Evolutionary conservation across 2,113 vertebrate species (phyloP), one percentile per base, ranked within the genome.

Genomic region (Indicator indicator): DNA sequence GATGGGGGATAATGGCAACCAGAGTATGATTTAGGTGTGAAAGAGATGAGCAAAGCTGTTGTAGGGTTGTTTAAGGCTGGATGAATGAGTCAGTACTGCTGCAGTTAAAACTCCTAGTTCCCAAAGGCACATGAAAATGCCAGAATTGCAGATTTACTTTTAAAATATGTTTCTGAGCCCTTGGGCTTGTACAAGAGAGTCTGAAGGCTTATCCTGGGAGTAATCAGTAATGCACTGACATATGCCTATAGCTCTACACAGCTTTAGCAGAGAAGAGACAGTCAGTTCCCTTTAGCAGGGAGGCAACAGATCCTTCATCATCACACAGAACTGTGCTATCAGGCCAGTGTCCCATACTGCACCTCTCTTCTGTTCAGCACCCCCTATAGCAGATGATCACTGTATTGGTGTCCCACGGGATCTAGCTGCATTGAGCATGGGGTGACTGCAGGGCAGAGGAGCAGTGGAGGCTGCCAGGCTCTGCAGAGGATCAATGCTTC

Each of bases 341-440:
- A 16, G 58, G 58, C 38, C 70, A 30, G 26, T 17, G 54, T n/a
- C 36, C 52, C 54, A 60, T 0, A 3, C 27, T 40, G 16, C 33
- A 65, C 7, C 30, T 19, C 32, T 44, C 55, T 65, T 56, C 65
- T 68, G 36, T 48, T 44, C 42, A 48, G 32, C 30, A 67, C 0
- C 2, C 16, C 7, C 9, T 5, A 2, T 0, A 44, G n/a, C 28
- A 59, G 60, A 32, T 1, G 1, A 36, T 68, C 62, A 36, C n/a
- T 12, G 20, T 74, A 16, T 16, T 1, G 1, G 23, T 5, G 17
- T 68, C 62, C 58, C 4, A 1, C 27, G 0, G 0, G 50, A 52
- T n/a, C 59, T 7, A 12, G 32, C 14, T 58, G 36, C 54, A 33
- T 24, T 4, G 1, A 44, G 46, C 7, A 7, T 3, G 11, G 38